Conservation (phyloP, 2,797 vertebrate genomes). For the Serranus cabrilla region DNA sequence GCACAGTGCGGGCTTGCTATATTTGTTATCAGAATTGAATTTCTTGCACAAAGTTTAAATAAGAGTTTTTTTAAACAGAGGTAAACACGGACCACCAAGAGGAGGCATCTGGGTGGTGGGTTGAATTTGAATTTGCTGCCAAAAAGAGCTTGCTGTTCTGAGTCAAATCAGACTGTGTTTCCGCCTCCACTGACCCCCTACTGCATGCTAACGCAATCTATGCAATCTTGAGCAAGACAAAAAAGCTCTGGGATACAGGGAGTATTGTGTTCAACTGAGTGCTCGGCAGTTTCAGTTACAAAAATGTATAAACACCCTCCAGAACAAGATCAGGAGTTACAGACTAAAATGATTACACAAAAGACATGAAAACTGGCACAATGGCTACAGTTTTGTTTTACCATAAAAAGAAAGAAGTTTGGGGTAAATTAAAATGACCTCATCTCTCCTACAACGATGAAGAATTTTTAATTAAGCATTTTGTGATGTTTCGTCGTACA, state of each 20-base stretch:
- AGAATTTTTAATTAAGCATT: constrained; percentile 8
- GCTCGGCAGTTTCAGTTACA: constrained; percentile 45
- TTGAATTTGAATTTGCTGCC: constrained; percentile 67
- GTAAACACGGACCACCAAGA: constrained; percentile 54
- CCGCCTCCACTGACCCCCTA: constrained; percentile 72
- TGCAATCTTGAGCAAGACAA: constrained; percentile 73
- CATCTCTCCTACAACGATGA: not conserved
- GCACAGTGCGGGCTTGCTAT: not conserved
- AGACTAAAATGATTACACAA: constrained; percentile 11
- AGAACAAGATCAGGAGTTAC: constrained; percentile 8
- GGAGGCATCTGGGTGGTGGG: constrained; percentile 64
- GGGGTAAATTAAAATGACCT: not conserved
- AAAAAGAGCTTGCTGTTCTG: constrained; percentile 74
- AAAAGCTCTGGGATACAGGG: constrained; percentile 66
- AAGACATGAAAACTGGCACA: constrained; percentile 4
- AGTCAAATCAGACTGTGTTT: constrained; percentile 74
- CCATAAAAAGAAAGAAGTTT: constrained; percentile 7
- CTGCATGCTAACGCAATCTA: constrained; percentile 74
- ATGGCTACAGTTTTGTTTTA: not conserved
- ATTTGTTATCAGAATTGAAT: constrained; percentile 32
- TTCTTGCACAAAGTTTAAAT: constrained; percentile 20
- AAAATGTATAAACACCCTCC: constrained; percentile 22
- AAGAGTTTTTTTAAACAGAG: constrained; percentile 25
- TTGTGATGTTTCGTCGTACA: not conserved
- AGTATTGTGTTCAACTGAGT: constrained; percentile 61